Conservation (phyloP, 2,888 invertebrate species). For the Morpho deidamia region DNA sequence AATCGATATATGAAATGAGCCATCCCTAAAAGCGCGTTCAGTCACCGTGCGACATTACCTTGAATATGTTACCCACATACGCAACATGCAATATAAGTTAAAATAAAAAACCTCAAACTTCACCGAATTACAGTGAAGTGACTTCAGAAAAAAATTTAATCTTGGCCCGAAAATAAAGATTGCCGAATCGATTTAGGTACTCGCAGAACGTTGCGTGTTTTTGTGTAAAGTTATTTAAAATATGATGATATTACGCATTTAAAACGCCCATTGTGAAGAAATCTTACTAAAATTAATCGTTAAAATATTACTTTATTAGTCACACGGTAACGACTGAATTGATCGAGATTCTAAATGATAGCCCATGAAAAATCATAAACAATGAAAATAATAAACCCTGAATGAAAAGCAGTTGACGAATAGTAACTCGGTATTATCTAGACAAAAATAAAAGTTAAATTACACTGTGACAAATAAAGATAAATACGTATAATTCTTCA, state of each 20-base stretch:
- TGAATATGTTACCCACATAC: slow-evolving; percentile 38
- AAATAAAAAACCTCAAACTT: slow-evolving; percentile 33
- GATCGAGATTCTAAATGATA: no score
- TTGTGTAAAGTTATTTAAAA: slow-evolving; percentile 11
- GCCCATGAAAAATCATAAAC: no score
- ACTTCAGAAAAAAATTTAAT: slow-evolving; percentile 27
- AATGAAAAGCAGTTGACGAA: no score
- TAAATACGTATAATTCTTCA: no score
- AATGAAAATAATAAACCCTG: no score
- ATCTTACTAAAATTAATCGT: no score
- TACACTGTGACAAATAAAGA: no score
- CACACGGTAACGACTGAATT: no score
- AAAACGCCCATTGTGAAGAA: no score
- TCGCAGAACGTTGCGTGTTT: slow-evolving; percentile 11
- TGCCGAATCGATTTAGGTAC: slow-evolving; percentile 20
- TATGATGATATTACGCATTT: not conserved
- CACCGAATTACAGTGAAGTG: slow-evolving; percentile 33
- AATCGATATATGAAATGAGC: slow-evolving; percentile 22
- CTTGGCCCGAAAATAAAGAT: slow-evolving; percentile 26
- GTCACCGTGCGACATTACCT: slow-evolving; percentile 59
- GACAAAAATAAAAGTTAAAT: no score
- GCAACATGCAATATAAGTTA: slow-evolving; percentile 33
- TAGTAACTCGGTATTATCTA: no score
- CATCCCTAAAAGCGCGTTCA: slow-evolving; percentile 44
- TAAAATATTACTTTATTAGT: no score